phyloP scores from a whole-genome alignment of 2,113 vertebrate genomes.

The Caranx ignobilis region DNA sequence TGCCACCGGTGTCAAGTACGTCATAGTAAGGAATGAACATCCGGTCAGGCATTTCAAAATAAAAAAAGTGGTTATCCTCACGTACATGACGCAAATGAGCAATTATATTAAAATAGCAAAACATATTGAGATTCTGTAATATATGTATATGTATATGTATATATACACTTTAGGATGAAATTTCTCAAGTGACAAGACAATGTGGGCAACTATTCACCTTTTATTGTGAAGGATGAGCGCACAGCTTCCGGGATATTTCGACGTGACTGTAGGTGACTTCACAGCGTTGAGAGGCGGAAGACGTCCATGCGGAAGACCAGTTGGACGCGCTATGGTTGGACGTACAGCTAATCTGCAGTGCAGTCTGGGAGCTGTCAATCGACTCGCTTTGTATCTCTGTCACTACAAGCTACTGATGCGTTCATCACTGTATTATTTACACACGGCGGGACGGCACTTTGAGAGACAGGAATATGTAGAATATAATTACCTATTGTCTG shows the following conservation, averaged over 20 bases:
- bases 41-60: conserved; percentile 53
- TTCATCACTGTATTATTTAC: conserved; percentile 39
- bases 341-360: conserved; percentile 71
- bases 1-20: background rate
- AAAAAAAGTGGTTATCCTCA: background rate
- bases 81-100: too few species aligned
- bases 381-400: conserved; percentile 55
- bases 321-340: conserved; percentile 52
- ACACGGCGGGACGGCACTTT: background rate
- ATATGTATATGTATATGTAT: too few species aligned
- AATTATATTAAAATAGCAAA: too few species aligned
- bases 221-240: conserved; percentile 25
- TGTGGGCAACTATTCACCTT: background rate
- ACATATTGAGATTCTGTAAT: too few species aligned
- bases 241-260: accelerated
- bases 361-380: conserved; percentile 80
- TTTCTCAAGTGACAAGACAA: too few species aligned
- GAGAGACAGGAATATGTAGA: conserved; percentile 59
- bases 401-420: conserved; percentile 34
- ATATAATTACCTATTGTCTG: background rate
- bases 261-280: background rate
- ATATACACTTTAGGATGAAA: too few species aligned
- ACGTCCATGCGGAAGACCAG: conserved; percentile 64
- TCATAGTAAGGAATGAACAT: background rate
- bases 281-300: conserved; percentile 38